phyloP scores from a whole-genome alignment of 2,113 vertebrate genomes.

The Martes martes region DNA sequence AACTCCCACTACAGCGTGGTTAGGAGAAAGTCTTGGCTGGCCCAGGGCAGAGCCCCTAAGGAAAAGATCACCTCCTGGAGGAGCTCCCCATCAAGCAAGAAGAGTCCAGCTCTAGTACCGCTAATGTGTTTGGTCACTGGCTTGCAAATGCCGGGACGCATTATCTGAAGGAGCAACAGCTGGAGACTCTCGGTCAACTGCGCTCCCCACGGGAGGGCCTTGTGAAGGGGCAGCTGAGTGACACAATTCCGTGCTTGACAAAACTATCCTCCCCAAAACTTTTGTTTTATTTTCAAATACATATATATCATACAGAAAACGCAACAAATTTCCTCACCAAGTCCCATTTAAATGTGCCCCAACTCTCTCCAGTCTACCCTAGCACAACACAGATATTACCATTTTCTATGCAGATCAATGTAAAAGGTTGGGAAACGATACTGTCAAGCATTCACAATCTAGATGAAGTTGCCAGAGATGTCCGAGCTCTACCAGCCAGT shows the following conservation, averaged over 20 bases:
- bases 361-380: neutral
- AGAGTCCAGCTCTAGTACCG: neutral
- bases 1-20: neutral
- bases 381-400: neutral
- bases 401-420: neutral
- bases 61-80: neutral
- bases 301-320: neutral
- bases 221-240: neutral
- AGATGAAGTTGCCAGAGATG: neutral
- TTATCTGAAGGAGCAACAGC: neutral
- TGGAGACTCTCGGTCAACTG: neutral
- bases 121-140: neutral
- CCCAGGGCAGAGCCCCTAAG: neutral
- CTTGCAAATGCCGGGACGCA: neutral
- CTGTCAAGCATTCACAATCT: neutral
- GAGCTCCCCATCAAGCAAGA: neutral
- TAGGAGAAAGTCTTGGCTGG: neutral
- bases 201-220: neutral
- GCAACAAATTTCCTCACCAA: neutral
- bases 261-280: neutral
- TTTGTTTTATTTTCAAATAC: neutral
- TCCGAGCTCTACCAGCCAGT: neutral
- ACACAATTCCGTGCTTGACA: neutral
- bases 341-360: neutral
- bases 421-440: neutral